phyloP scores from a whole-genome alignment of 2,888 invertebrate species.

The Lithophane leautieri region DNA sequence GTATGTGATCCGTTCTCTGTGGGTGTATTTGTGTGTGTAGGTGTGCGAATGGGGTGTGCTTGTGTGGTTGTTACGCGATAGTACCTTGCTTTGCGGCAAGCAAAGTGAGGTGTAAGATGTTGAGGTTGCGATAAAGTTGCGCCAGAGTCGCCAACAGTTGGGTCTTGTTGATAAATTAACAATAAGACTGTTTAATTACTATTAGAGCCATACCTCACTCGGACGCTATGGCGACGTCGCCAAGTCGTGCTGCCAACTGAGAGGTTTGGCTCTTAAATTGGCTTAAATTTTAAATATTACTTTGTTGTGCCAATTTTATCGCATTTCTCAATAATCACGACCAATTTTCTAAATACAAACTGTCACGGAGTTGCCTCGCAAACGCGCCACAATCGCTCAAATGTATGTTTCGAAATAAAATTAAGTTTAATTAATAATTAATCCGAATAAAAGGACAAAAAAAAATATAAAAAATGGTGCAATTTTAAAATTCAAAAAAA shows the following conservation, averaged over 20 bases:
- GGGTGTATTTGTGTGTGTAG: slow-evolving; percentile 41
- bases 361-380: slow-evolving; percentile 27
- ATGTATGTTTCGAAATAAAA: slow-evolving; percentile 57
- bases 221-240: no score
- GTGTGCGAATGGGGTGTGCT: slow-evolving; percentile 20
- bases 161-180: slow-evolving; percentile 6
- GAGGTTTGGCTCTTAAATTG: background rate
- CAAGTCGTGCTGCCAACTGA: no score
- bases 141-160: slow-evolving; percentile 23
- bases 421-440: slow-evolving; percentile 54
- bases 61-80: slow-evolving; percentile 33
- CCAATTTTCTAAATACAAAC: slow-evolving; percentile 41
- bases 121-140: slow-evolving; percentile 32
- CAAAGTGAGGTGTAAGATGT: slow-evolving; percentile 21
- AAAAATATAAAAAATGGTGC: slow-evolving; percentile 64
- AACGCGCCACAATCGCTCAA: slow-evolving; percentile 32
- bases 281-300: background rate
- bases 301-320: slow-evolving; percentile 8
- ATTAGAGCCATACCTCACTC: no score
- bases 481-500: slow-evolving; percentile 64
- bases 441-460: slow-evolving; percentile 58
- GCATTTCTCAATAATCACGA: slow-evolving; percentile 23
- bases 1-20: slow-evolving; percentile 59
- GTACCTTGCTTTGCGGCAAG: slow-evolving; percentile 28
- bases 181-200: background rate